Base-by-base conservation (phyloP, 2,888 invertebrate species). In the Tipula confusa region DNA sequence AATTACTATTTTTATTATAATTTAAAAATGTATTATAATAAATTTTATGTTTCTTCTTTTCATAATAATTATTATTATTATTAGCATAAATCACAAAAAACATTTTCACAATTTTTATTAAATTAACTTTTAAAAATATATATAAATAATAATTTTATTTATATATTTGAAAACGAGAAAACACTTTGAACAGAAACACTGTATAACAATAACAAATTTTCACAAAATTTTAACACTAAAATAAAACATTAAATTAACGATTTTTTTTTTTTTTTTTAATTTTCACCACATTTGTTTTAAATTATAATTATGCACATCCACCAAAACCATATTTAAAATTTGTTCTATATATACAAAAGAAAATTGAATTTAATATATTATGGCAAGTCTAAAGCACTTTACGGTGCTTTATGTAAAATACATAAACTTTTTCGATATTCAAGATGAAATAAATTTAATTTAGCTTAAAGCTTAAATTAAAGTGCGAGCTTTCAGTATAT, bases 31-130 rank as follows among this genome's bases (percentile, higher is more conserved):
- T 64, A 7, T 64, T 64, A 64, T 24, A 24, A 64, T 24, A 64
- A 64, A 24, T 64, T 64, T 64, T 64, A 64, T 64, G 64, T 24
- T 64, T 64, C 24, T 64, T 64, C 64, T 64, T 64, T 64, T 64
- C 64, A 64, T 64, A 64, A 64, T 64, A 64, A 64, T 64, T 64
- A 64, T 24, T 64, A 64, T 64, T 64, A 64, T 64, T 64, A 64
- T 64, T 64, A 24, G 24, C 18, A 64, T 64, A 64, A 64, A 64
- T 64, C 64, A 64, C 64, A 24, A 64, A 64, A 24, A 64, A 64
- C 64, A 64, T 64, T 64, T 64, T 64, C 64, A 64, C 64, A 24
- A 64, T 24, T 24, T 24, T 64, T 64, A 64, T 64, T 24, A 64
- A 9, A 38, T n/a, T n/a, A n/a, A n/a, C n/a, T n/a, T n/a, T n/a